These are phyloP conservation scores for Lydus trimaculatus DNA, from an alignment of 2,888 invertebrate species.

Conservation along the genomic window DNA sequence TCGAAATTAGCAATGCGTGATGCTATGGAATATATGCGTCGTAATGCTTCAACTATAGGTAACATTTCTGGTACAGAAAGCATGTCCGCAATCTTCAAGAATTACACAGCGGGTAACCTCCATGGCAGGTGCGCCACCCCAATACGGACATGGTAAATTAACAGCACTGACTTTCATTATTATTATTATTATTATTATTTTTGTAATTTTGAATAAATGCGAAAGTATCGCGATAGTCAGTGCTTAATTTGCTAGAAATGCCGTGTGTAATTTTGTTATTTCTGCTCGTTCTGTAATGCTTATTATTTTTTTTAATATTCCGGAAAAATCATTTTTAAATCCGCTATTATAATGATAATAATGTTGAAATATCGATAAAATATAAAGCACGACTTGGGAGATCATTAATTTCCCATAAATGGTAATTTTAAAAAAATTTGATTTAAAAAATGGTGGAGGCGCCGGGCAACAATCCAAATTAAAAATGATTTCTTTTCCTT, in stretches of 20 bases:
- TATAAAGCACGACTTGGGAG: no score
- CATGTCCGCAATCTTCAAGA: slow-evolving; percentile 90
- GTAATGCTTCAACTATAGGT: slow-evolving; percentile 86
- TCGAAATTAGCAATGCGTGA: slow-evolving; percentile 93
- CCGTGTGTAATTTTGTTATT: slow-evolving; percentile 12
- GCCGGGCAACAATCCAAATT: neutral
- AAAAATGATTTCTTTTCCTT: slow-evolving; percentile 5
- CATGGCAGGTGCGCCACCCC: slow-evolving; percentile 80
- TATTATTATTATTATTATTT: neutral
- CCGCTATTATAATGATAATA: neutral
- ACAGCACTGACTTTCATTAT: slow-evolving; percentile 50
- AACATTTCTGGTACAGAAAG: slow-evolving; percentile 89
- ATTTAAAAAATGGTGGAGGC: slow-evolving; percentile 3
- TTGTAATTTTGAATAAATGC: neutral
- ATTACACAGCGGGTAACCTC: slow-evolving; percentile 83
- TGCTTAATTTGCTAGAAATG: slow-evolving; percentile 20
- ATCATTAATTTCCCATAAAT: no score
- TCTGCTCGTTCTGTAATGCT: neutral
- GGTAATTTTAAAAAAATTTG: no score
- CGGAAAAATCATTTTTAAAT: neutral
- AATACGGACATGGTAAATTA: slow-evolving; percentile 66
- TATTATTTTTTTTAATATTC: neutral
- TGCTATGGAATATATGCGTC: slow-evolving; percentile 89
- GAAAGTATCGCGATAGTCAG: slow-evolving; percentile 17
- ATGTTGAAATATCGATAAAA: neutral